Evolutionary conservation across 1,140 invertebrate genomes (phyloP).

Genomic region (Eupristina koningsbergeri): DNA sequence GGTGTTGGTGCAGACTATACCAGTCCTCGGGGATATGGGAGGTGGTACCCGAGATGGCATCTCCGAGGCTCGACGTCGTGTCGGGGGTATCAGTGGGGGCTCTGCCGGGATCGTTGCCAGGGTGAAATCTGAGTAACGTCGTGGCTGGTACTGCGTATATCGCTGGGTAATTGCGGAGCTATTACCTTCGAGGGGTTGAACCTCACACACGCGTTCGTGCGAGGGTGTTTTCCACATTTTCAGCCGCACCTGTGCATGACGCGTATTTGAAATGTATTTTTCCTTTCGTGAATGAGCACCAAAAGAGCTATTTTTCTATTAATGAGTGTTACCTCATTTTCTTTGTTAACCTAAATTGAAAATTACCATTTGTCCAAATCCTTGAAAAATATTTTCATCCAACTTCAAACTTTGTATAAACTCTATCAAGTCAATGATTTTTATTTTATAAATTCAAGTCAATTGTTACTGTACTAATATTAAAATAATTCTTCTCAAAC

Average conservation of each 20-base stretch:
- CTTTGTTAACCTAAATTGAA: too few species aligned
- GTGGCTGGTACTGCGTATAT: slow-evolving; percentile 74
- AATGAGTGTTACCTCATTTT: too few species aligned
- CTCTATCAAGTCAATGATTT: too few species aligned
- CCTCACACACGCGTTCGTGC: slow-evolving; percentile 85
- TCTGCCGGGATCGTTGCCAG: slow-evolving; percentile 72
- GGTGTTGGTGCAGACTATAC: slow-evolving; percentile 85
- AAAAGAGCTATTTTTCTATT: too few species aligned
- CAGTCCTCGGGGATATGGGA: slow-evolving; percentile 65
- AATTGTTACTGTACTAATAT: too few species aligned
- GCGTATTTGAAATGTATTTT: too few species aligned
- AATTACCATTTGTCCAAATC: too few species aligned
- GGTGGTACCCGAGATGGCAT: slow-evolving; percentile 71
- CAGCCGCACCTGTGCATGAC: slow-evolving; percentile 76
- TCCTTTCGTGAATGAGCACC: neutral
- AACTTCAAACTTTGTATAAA: too few species aligned
- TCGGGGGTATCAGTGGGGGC: slow-evolving; percentile 71
- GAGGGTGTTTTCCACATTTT: slow-evolving; percentile 86
- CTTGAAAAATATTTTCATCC: too few species aligned
- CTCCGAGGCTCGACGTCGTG: slow-evolving; percentile 76
- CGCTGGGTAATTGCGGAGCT: slow-evolving; percentile 73
- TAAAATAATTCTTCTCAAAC: too few species aligned
- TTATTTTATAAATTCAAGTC: too few species aligned
- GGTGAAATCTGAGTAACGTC: slow-evolving; percentile 83
- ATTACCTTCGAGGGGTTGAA: slow-evolving; percentile 81